Evolutionary conservation across 2,888 invertebrate genomes (phyloP).

Genomic region (Meandrusa payeni): DNA sequence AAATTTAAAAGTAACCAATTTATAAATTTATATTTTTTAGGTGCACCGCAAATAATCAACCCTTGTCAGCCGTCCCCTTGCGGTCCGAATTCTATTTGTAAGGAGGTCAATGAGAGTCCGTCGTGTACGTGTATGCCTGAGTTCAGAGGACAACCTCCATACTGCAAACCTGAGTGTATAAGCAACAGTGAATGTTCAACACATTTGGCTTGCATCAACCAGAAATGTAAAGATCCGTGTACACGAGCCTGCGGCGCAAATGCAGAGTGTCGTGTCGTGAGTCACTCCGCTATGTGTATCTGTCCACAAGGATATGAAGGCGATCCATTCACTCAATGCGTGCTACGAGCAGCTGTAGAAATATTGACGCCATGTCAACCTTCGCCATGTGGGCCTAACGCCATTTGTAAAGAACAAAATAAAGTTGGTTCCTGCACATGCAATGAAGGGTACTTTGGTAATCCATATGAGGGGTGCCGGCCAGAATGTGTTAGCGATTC

Average conservation of each 20-base stretch:
- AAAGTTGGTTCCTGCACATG: slow-evolving; percentile 87
- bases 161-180: slow-evolving; percentile 90
- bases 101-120: slow-evolving; percentile 83
- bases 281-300: slow-evolving; percentile 89
- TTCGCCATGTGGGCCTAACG: slow-evolving; percentile 87
- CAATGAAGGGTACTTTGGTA: slow-evolving; percentile 85
- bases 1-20: no score
- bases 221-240: slow-evolving; percentile 88
- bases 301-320: slow-evolving; percentile 84
- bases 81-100: slow-evolving; percentile 88
- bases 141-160: slow-evolving; percentile 86
- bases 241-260: slow-evolving; percentile 85
- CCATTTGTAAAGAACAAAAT: slow-evolving; percentile 84
- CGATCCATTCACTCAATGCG: slow-evolving; percentile 83
- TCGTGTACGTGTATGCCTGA: slow-evolving; percentile 88
- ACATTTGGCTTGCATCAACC: slow-evolving; percentile 86
- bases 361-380: slow-evolving; percentile 83
- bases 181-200: slow-evolving; percentile 87
- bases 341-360: slow-evolving; percentile 68
- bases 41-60: slow-evolving; percentile 60
- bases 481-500: slow-evolving; percentile 88
- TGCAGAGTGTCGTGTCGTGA: slow-evolving; percentile 87
- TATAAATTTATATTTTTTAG: slow-evolving; percentile 39
- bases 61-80: slow-evolving; percentile 90
- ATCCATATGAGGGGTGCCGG: slow-evolving; percentile 88